These are phyloP conservation scores for Nebria salina DNA, from an alignment of 2,888 invertebrate genomes.

Conservation along the genomic window DNA sequence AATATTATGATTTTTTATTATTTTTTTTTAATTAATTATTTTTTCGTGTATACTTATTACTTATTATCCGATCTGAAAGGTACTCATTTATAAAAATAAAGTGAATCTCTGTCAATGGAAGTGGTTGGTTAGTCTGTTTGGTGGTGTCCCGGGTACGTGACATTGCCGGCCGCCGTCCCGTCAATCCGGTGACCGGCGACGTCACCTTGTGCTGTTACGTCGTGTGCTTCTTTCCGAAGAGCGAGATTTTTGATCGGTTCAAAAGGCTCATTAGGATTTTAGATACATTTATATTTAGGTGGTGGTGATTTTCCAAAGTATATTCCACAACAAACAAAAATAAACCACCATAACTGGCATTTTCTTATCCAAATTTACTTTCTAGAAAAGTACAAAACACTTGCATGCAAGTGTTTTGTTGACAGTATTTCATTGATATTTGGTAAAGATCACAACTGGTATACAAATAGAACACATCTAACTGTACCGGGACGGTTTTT, in stretches of 20 bases:
- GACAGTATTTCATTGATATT: no score
- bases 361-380: neutral
- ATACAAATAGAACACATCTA: no score
- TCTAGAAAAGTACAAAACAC: neutral
- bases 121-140: constrained; percentile 59
- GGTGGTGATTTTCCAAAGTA: neutral
- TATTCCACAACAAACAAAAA: neutral
- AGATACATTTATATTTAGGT: neutral
- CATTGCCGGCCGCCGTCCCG: constrained; percentile 48
- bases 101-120: constrained; percentile 53
- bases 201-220: constrained; percentile 39
- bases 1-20: neutral
- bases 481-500: neutral
- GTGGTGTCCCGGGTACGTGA: constrained; percentile 51
- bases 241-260: neutral
- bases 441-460: no score
- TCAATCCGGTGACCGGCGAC: constrained; percentile 23
- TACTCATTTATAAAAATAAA: constrained; percentile 60
- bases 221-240: constrained; percentile 32
- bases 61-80: constrained; percentile 56
- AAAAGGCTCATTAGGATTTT: neutral
- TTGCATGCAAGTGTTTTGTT: neutral
- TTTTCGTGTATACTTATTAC: constrained; percentile 54
- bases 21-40: neutral
- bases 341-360: neutral